Base-by-base conservation (phyloP, 2,888 invertebrate genomes). In the Maniola hyperantus region DNA sequence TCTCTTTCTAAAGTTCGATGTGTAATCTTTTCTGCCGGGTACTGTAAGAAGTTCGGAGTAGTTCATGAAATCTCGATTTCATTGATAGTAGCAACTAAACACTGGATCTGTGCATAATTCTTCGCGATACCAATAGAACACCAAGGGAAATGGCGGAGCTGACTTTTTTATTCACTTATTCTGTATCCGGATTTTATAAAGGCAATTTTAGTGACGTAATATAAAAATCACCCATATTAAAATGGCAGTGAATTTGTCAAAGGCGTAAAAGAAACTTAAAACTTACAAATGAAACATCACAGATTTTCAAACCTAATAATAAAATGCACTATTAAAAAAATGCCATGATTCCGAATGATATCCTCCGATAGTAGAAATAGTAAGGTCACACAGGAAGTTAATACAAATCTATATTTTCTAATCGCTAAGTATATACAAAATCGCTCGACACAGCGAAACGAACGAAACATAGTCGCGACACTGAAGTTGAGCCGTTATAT, bases 351-450 rank as follows among this genome's bases (percentile, higher is more conserved):
- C 75, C 74, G 79, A 79, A 71, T 69, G 74, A 53, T 50, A 82
- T 78, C 74, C 66, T 79, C 68, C 79, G 81, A 76, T 69, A 77
- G 85, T 69, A 77, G 85, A 81, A 81, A 77, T 85, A 87, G 84
- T 89, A 91, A 89, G 90, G 90, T 86, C 89, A 89, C 89, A 86
- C 87, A 83, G 88, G 88, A 90, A 89, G 85, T 87, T 48, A 59
- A 67, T 67, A 65, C 65, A 65, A 84, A 83, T 64, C 69, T 69
- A 69, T 61, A 34, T 13, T 58, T 13, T 58, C 88, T 88, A 88
- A 81, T 80, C 75, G 80, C 87, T 86, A 86, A 76, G 68, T 89
- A 88, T 89, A 75, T 89, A 89, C 89, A 89, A 83, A 81, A 15
- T 82, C 81, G 83, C 83, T 83, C 81, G 77, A 68, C 70, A 69